Percentiles rank a stretch among this genome's conserved stretches.
Evolutionary conservation across 2,888 invertebrate genomes (phyloP).

Genomic region (Metacarcinus magister): DNA sequence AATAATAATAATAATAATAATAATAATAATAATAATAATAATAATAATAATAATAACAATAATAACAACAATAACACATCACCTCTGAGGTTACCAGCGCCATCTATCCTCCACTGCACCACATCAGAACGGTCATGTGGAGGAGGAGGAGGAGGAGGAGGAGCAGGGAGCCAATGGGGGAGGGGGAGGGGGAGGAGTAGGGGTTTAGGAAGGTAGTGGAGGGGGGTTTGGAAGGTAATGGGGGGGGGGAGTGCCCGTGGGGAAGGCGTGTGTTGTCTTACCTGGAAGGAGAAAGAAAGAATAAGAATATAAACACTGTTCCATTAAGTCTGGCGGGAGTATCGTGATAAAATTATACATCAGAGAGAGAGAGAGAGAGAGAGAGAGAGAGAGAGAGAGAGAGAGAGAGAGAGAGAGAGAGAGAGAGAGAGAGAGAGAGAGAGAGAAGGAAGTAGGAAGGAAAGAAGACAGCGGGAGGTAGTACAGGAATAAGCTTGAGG

Average conservation of each 20-base stretch:
- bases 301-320: not conserved
- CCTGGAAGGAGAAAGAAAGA: not conserved
- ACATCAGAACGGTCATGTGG: not conserved
- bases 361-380: not conserved
- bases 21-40: not conserved
- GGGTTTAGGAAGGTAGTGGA: not conserved
- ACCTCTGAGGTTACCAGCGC: not conserved
- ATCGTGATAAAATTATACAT: not conserved
- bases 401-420: not conserved
- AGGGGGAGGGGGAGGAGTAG: not conserved
- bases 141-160: not conserved
- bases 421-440: not conserved
- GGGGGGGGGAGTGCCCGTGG: not conserved
- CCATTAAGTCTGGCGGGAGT: not conserved
- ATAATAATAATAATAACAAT: not conserved
- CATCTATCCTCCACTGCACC: not conserved
- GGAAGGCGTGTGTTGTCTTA: not conserved
- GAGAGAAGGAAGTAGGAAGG: not conserved
- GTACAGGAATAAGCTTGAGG: not conserved
- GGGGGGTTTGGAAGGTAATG: not conserved
- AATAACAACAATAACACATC: not conserved
- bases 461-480: not conserved
- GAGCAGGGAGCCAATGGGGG: not conserved
- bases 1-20: not conserved
- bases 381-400: constrained; percentile 41